A percentile compares a stretch with the other conserved stretches of the same genome.
Conservation (phyloP, 2,888 invertebrate genomes). For the Osedax fenrisi region DNA sequence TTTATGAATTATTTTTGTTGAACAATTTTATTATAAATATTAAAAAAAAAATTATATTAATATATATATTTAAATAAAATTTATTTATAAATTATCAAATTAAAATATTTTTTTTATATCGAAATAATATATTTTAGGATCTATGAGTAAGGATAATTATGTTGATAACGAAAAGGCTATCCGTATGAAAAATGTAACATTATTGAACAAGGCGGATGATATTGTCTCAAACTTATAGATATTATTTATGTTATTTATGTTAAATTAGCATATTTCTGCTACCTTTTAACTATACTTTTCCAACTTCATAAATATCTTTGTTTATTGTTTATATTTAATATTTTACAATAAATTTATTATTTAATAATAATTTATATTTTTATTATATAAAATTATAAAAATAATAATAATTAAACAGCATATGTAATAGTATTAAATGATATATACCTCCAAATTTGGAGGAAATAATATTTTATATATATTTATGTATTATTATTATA, state of each 20-base stretch:
- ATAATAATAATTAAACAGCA: too few relatives aligned
- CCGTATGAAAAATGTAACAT: slow-evolving; percentile 56
- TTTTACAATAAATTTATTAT: too few relatives aligned
- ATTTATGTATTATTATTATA: too few relatives aligned
- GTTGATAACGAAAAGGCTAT: slow-evolving; percentile 56
- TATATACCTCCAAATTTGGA: too few relatives aligned
- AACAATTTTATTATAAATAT: too few relatives aligned
- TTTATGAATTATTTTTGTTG: too few relatives aligned
- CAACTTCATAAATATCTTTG: background rate
- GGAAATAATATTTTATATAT: too few relatives aligned
- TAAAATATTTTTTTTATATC: background rate
- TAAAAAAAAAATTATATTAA: too few relatives aligned
- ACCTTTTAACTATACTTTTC: background rate
- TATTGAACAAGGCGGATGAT: slow-evolving; percentile 48
- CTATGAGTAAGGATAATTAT: slow-evolving; percentile 55
- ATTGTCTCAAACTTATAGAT: slow-evolving; percentile 35
- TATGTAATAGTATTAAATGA: too few relatives aligned
- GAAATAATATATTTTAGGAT: background rate
- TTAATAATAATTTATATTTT: too few relatives aligned
- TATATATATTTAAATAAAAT: too few relatives aligned
- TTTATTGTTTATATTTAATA: background rate
- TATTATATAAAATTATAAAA: too few relatives aligned
- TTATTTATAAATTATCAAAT: background rate
- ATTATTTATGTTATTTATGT: background rate
- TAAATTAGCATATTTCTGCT: background rate